These are phyloP conservation scores for Melanophora roralis DNA, from an alignment of 2,888 invertebrate species.

Conservation along the genomic window DNA sequence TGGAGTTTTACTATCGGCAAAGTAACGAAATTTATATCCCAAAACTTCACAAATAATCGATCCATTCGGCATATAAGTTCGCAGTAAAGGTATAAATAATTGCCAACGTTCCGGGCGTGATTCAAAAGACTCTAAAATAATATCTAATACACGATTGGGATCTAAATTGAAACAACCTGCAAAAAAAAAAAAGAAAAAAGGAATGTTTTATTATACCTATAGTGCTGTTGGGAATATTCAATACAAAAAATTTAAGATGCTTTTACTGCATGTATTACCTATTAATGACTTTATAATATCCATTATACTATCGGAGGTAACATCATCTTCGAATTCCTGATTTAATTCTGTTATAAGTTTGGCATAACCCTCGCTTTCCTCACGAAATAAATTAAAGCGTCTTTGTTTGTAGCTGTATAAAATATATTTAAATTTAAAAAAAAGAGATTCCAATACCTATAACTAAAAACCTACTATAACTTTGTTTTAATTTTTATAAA, in stretches of 20 bases:
- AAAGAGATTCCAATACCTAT: too few species aligned
- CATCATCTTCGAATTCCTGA: constrained; percentile 81
- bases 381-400: constrained; percentile 98
- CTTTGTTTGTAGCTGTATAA: constrained; percentile 95
- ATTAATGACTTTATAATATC: constrained; percentile 96
- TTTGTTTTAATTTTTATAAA: constrained; percentile 99
- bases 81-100: constrained; percentile 91
- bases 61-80: constrained; percentile 92
- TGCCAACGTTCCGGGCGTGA: constrained; percentile 86
- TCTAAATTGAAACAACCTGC: constrained; percentile 98
- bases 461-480: constrained; percentile 89
- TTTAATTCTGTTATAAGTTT: constrained; percentile 96
- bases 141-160: constrained; percentile 97
- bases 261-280: constrained; percentile 82
- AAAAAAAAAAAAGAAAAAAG: constrained; percentile 59
- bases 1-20: constrained; percentile 82
- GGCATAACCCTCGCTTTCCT: constrained; percentile 99
- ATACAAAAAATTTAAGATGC: too few species aligned
- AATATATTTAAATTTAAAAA: too few species aligned
- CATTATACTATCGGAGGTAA: constrained; percentile 83
- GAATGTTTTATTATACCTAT: too few species aligned
- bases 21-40: constrained; percentile 92
- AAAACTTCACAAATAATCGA: constrained; percentile 94
- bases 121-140: constrained; percentile 98
- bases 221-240: too few species aligned